These are phyloP conservation scores for Julus scanicus DNA, from an alignment of 2,888 invertebrate species.

Conservation along the genomic window DNA sequence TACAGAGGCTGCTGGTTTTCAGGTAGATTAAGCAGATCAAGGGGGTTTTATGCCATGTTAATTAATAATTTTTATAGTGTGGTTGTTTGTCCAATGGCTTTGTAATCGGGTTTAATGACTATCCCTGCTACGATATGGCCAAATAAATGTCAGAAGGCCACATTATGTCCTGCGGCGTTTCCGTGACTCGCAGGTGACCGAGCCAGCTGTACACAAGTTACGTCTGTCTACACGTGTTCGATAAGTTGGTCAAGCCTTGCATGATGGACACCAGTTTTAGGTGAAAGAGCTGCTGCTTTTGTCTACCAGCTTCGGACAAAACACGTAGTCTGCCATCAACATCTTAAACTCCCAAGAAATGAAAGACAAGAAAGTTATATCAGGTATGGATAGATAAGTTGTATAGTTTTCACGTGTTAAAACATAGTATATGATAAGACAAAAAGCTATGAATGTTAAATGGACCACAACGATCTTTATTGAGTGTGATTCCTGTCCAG, in stretches of 20 bases:
- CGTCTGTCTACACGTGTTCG: not conserved
- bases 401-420: too few relatives aligned
- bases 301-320: not conserved
- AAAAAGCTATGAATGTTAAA: too few relatives aligned
- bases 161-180: not conserved
- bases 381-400: too few relatives aligned
- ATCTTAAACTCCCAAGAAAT: too few relatives aligned
- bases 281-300: not conserved
- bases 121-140: not conserved
- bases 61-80: conserved; percentile 33
- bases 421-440: too few relatives aligned
- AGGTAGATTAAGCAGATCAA: conserved; percentile 28
- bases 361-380: too few relatives aligned
- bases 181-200: not conserved
- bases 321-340: too few relatives aligned
- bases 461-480: too few relatives aligned
- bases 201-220: too few relatives aligned
- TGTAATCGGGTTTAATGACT: conserved; percentile 16
- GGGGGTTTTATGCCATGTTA: conserved; percentile 12
- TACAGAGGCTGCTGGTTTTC: conserved; percentile 1
- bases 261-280: not conserved
- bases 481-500: not conserved
- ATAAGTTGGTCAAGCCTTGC: not conserved
- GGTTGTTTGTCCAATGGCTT: conserved; percentile 33
- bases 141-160: not conserved